Evolutionary conservation across 2,797 vertebrate genomes (phyloP), one percentile per base, ranked within the genome.

Genomic region (Myotis pilosus): DNA sequence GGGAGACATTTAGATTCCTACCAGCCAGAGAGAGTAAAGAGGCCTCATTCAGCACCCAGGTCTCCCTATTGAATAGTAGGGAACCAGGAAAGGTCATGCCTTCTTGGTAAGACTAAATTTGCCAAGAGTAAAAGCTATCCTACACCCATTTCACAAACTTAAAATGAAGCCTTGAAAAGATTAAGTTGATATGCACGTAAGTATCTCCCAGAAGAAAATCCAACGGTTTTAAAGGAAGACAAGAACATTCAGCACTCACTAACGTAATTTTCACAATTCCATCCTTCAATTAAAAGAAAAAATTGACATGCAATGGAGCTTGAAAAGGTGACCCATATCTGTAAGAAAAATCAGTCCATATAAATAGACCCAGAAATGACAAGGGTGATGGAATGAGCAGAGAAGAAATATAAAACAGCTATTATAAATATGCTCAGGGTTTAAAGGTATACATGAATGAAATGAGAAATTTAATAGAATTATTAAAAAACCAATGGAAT

Each of bases 51-150:
- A 82, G 13, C 9, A 82, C 36, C 33, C 22, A 86, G 16, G 3
- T 11, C 38, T 60, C 28, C 13, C 36, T 49, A 38, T 2, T 81
- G 49, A 6, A 38, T 36, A 93, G 10, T 72, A 71, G 20, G 3
- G 30, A 82, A n/a, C 23, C 30, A 79, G 23, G 28, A 66, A 74
- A 36, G 30, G 28, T 79, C 25, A 66, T 72, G 25, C 17, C 33
- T 79, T 91, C 16, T 49, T 71, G 66, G 49, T 75, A 89, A 25
- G 20, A 82, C 62, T 94, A 89, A 93, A 44, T 66, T 55, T 66
- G 25, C 25, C 23, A 62, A 74, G 25, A 83, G 74, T 66, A 86
- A 80, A 75, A 57, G 30, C 41, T 81, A 69, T 75, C 36, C 6
- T 90, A 81, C 28, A 68, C 76, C 15, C 4, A 51, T 62, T 30